Percentiles rank a stretch among this genome's conserved stretches.
These are phyloP conservation scores for Menidia menidia DNA, from an alignment of 2,797 vertebrate species.

Conservation along the genomic window DNA sequence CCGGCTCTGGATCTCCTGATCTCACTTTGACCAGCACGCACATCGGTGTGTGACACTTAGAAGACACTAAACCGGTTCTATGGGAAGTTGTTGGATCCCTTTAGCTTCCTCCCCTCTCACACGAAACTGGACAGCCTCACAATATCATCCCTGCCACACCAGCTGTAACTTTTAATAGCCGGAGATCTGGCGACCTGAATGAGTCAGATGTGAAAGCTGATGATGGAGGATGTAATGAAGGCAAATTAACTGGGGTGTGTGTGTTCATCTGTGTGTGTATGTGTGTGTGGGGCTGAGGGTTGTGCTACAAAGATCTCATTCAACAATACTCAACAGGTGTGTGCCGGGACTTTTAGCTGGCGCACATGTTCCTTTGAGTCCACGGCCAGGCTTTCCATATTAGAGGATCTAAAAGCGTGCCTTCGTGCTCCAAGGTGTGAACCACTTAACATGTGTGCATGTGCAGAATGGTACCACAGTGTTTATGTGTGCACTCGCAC, in stretches of 20 bases:
- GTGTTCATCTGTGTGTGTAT: neutral
- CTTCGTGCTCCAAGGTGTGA: conserved; percentile 11
- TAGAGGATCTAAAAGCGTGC: conserved; percentile 14
- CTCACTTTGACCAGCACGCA: conserved; percentile 23
- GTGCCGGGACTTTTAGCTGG: neutral
- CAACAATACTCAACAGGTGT: conserved; percentile 65
- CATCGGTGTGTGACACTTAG: conserved; percentile 10
- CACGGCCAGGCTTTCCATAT: conserved; percentile 48
- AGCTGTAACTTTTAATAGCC: conserved; percentile 16
- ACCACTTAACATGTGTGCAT: neutral
- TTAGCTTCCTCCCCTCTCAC: conserved; percentile 9
- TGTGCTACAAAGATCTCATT: conserved; percentile 39
- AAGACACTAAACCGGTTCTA: conserved; percentile 23
- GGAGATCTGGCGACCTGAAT: conserved; percentile 10
- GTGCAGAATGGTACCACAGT: neutral
- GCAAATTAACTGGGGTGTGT: neutral
- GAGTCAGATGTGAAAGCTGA: conserved; percentile 3
- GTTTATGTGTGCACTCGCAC: conserved; percentile 17
- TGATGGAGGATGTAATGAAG: neutral
- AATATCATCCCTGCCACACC: conserved; percentile 18
- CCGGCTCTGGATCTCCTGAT: conserved; percentile 13
- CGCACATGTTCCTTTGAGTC: conserved; percentile 28
- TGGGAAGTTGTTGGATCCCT: conserved; percentile 12
- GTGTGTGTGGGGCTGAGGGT: conserved; percentile 15
- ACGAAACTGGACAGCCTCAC: conserved; percentile 20